Conservation (phyloP, 2,797 vertebrate species). For the Megalops cyprinoides region DNA sequence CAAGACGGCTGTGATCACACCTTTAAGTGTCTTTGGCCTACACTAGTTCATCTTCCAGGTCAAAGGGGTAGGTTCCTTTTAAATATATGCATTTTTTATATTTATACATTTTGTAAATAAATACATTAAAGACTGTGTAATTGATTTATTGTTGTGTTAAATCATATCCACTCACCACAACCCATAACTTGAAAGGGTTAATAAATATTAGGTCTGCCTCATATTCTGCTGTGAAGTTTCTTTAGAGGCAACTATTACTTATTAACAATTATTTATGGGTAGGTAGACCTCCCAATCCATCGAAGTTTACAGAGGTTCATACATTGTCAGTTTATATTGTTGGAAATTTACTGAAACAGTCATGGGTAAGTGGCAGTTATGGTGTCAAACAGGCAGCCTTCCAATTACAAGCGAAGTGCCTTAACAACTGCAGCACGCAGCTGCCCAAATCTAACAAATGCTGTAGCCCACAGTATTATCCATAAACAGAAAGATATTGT, state of each 20-base stretch:
- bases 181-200: too few relatives aligned
- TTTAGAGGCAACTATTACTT: not conserved
- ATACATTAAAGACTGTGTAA: too few relatives aligned
- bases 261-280: not conserved
- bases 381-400: not conserved
- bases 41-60: not conserved
- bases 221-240: not conserved
- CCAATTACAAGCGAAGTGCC: not conserved
- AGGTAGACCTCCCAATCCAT: not conserved
- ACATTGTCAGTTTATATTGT: too few relatives aligned
- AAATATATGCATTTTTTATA: too few relatives aligned
- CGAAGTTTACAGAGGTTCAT: too few relatives aligned
- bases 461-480: too few relatives aligned
- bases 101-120: too few relatives aligned
- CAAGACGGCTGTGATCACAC: conserved; percentile 10
- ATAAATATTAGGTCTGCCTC: not conserved
- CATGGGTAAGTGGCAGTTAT: not conserved
- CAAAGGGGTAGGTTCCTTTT: not conserved
- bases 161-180: too few relatives aligned
- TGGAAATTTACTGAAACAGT: not conserved
- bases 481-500: too few relatives aligned
- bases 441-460: not conserved
- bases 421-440: not conserved
- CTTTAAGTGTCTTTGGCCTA: not conserved
- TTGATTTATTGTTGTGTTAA: too few relatives aligned